Base-by-base conservation (phyloP, 2,888 invertebrate species). In the Xylota segnis region DNA sequence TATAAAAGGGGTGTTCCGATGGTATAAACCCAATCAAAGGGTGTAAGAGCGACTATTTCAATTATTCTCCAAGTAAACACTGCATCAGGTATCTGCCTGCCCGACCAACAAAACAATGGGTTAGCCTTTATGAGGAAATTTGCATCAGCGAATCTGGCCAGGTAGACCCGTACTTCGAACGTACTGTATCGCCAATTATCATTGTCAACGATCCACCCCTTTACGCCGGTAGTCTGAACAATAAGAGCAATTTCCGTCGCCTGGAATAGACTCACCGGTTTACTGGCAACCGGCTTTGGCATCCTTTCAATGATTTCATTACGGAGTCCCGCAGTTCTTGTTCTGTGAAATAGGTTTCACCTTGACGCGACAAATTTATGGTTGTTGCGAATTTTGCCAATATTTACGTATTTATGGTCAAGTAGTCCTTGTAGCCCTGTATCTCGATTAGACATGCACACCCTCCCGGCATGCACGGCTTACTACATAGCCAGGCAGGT, bases 1-100 rank as follows among this genome's bases (percentile, higher is more conserved):
- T 84, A 84, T 84, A 84, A 84, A 84, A 84, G 81, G 81, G 81
- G 84, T 84, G 84, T 81, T 81, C 27, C 59, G 71, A 65, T 81
- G 75, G 71, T 65, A 81, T 34, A 75, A 70, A 70, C 32, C 29
- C 70, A 75, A 75, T 84, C 75, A 84, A 84, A 84, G 84, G 84
- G 81, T 76, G 84, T 71, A 66, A 37, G n/a, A 72, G 72, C 74
- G 70, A 76, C 81, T 54, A 75, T 66, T 84, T 81, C 43, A 65
- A 84, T 84, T 65, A 84, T 84, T 84, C 75, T 66, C 14, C 70
- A 75, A 52, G 71, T 84, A 84, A 84, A 84, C 83, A 84, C 18
- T 52, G 23, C 14, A 37, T 43, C 74, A 68, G 68, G 37, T 37
- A 43, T 29, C 50, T 34, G 34, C 14, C 6, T 34, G 29, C 37